Evolutionary conservation across 2,888 invertebrate species (phyloP), one percentile per base, ranked within the genome.

Genomic region (Argyresthia goedartella): DNA sequence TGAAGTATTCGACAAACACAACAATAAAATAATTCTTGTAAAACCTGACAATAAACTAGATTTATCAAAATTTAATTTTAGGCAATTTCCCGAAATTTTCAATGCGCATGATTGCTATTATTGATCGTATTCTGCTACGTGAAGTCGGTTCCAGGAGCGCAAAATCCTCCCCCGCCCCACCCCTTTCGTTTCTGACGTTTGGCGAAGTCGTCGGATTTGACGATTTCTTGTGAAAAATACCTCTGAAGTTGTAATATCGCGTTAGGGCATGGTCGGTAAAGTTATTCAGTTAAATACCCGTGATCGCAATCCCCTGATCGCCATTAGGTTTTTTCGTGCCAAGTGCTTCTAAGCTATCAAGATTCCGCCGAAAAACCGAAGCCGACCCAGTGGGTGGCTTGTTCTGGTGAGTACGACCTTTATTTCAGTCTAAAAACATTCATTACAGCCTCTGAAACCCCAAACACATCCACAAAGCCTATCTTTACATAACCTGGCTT

Each of bases 351-450:
- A 91, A 91, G 88, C 91, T 88, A 89, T 88, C 92, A 92, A 90
- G 91, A 93, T 93, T 93, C 92, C 92, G 92, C 90, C 92, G 88
- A 90, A 89, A 92, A 91, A 87, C 88, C 88, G 87, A 89, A 90
- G 89, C 91, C 92, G 89, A 90, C 92, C 92, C 92, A 90, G 89
- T 90, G 92, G 92, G 92, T 92, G 92, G 92, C 92, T 89, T 87
- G 89, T 84, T 86, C 88, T 89, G 91, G 91, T 91, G 76, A 88
- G 89, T 79, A 60, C 25, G 25, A 50, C 52, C 51, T 59, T 54
- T 53, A 39, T 43, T 8, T 13, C 2, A 1, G 14, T 13, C 8
- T 48, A 48, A 45, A 33, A 46, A 6, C 44, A n/a, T n/a, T n/a
- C n/a, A n/a, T n/a, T 25, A 25, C 25, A 25, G 2, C 3, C 25